phyloP scores from a whole-genome alignment of 2,797 vertebrate species.

The Rhincodon typus region DNA sequence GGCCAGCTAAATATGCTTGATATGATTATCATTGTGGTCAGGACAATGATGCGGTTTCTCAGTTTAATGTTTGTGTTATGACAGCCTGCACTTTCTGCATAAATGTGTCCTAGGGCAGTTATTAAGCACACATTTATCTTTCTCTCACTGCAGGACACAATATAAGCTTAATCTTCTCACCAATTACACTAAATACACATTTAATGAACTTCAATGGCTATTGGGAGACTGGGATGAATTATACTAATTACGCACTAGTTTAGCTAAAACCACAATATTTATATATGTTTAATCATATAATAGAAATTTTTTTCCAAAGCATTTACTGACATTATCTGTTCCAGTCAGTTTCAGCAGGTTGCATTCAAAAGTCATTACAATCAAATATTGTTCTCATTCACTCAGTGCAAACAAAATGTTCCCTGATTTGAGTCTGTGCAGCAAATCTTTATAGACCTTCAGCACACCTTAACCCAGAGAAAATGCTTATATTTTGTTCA shows the following conservation, averaged over 20 bases:
- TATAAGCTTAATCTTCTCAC: not conserved
- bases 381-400: not conserved
- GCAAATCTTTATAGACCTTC: not conserved
- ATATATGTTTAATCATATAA: not conserved
- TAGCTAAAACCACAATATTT: constrained; percentile 7
- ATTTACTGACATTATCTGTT: not conserved
- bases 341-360: not conserved
- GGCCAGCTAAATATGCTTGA: not conserved
- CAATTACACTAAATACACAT: constrained; percentile 16
- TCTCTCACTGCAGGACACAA: not conserved
- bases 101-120: not conserved
- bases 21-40: not conserved
- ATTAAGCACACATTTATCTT: not conserved
- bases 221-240: constrained; percentile 13
- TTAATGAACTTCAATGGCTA: not conserved
- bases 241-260: not conserved
- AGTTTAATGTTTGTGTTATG: constrained; percentile 5
- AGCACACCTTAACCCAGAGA: not conserved
- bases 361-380: not conserved
- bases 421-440: not conserved
- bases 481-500: not conserved
- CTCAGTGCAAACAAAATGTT: not conserved
- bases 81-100: not conserved
- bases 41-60: constrained; percentile 14
- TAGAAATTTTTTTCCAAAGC: constrained; percentile 9